These are phyloP conservation scores for Phyllopteryx taeniolatus DNA, from an alignment of 2,113 vertebrate genomes.

Conservation along the genomic window DNA sequence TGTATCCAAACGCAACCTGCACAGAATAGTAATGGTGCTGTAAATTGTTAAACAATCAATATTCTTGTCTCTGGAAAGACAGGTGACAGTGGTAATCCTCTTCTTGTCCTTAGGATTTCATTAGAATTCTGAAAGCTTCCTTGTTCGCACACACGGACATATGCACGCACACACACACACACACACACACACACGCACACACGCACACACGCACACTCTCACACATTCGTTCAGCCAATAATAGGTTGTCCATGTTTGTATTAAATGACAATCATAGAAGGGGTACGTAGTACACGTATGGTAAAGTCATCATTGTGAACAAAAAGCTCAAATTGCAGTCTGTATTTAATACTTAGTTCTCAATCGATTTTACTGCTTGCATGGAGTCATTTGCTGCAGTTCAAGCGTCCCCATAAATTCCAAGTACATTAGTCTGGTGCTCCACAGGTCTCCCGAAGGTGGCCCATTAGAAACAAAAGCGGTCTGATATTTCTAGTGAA, in stretches of 20 bases:
- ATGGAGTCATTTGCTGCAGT: not conserved
- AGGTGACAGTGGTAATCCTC: slow-evolving; percentile 5
- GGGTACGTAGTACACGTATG: not conserved
- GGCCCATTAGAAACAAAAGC: no score
- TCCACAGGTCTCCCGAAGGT: not conserved
- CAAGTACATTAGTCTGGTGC: not conserved
- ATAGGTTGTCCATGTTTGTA: not conserved
- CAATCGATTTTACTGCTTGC: not conserved
- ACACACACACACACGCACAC: not conserved
- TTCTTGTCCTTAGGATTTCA: slow-evolving; percentile 21
- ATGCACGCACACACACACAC: not conserved
- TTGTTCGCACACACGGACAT: not conserved
- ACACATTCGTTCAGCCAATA: not conserved
- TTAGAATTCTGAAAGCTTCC: slow-evolving; percentile 20
- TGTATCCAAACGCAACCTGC: not conserved
- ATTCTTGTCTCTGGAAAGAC: not conserved
- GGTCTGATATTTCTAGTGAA: not conserved
- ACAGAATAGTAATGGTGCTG: not conserved
- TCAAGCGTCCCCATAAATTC: not conserved
- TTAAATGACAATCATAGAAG: not conserved
- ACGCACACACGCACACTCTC: not conserved
- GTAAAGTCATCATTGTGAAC: not conserved
- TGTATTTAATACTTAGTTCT: not conserved
- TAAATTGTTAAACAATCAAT: not conserved
- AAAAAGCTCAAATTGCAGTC: not conserved